Conservation (phyloP, 2,888 invertebrate species). For the Dascillus cervinus region DNA sequence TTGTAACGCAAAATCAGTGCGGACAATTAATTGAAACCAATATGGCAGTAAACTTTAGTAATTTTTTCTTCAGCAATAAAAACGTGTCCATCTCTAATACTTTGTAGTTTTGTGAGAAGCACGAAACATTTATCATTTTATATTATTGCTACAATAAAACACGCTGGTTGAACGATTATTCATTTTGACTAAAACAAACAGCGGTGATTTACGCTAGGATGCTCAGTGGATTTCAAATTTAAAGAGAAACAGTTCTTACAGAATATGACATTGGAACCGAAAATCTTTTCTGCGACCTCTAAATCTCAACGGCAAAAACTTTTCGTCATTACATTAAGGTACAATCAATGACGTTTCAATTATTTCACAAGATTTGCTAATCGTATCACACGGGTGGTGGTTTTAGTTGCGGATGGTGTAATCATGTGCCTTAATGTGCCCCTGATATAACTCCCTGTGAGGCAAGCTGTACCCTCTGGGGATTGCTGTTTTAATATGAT, state of each 20-base stretch:
- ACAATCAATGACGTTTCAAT: conserved; percentile 34
- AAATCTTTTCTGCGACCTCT: no score
- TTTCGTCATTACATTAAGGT: no score
- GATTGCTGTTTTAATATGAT: conserved; percentile 32
- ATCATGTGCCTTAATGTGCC: conserved; percentile 16
- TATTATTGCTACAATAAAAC: conserved; percentile 37
- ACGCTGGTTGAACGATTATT: conserved; percentile 32
- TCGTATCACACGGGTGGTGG: conserved; percentile 38
- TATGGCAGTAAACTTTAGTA: no score
- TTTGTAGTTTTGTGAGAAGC: conserved; percentile 17
- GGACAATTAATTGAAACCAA: no score
- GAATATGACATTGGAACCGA: no score
- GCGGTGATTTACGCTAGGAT: conserved; percentile 36
- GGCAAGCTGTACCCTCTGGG: conserved; percentile 23
- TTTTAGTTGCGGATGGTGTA: conserved; percentile 23
- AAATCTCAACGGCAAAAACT: no score
- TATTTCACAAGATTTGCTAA: conserved; percentile 41
- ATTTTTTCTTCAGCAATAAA: no score
- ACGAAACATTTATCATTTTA: conserved; percentile 34
- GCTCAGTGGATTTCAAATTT: conserved; percentile 28
- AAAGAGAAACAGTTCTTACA: no score
- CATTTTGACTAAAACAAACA: conserved; percentile 38
- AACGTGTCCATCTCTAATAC: conserved; percentile 10
- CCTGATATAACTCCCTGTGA: conserved; percentile 16
- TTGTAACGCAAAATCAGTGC: no score